Base-by-base conservation (phyloP, 2,797 vertebrate species). In the Helostoma temminkii region DNA sequence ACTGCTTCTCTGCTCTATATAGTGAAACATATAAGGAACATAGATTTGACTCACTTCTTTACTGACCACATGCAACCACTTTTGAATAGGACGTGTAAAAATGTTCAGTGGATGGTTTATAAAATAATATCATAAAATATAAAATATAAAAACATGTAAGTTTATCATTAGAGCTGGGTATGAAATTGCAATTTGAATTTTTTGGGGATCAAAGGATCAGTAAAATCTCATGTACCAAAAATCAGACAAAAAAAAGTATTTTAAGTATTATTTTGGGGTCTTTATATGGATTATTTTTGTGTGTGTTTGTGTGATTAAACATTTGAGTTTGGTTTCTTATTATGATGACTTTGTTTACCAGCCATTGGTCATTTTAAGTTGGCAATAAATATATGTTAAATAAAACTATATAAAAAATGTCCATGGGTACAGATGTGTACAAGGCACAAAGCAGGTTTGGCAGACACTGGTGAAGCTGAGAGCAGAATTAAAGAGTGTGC, bases 401-500 rank as follows among this genome's bases (percentile, higher is more conserved):
- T 52, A 43, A n/a, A 24, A 7, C 26, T 18, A 16, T 12, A 21
- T n/a, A 19, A 11, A 52, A 14, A 19, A 9, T 50, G 0, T n/a
- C 24, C 19, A 37, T 55, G 28, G 53, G 15, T 72, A 25, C 66
- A 48, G 37, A 53, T 36, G 63, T 56, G 60, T 16, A 48, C 12
- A 15, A n/a, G 50, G 47, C 46, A 75, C 64, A 34, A 67, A 73
- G 71, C 71, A 65, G 80, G 76, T 80, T 75, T 74, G 76, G 56
- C 77, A 71, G 64, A 78, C 73, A 84, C 62, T 70, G 64, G 66
- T 67, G 80, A 80, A 76, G 86, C 86, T 80, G 82, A 66, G 78
- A 83, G 77, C 76, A 84, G 87, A 93, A 92, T 93, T 94, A 93
- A 88, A 65, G 66, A 84, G 82, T 88, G 83, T 81, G 91, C 74